Percentiles rank a stretch among this genome's conserved stretches.
Conservation (phyloP, 1,140 invertebrate species). For the Caenorhabditis inopinata region DNA sequence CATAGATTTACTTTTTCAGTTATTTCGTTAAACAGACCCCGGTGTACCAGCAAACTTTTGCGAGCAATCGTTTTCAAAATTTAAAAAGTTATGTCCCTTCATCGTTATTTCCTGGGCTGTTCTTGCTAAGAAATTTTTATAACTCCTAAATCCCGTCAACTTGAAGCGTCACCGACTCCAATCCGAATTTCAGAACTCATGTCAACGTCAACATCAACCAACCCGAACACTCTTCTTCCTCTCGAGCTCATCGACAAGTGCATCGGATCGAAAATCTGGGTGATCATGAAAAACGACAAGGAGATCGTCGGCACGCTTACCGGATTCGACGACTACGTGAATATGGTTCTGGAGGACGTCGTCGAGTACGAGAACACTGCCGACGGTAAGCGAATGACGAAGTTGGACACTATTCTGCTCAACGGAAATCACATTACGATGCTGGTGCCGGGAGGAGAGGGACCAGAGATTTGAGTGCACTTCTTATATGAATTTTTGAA, state of each 20-base stretch:
- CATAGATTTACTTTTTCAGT: no score
- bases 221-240: slow-evolving; percentile 76
- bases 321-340: slow-evolving; percentile 99
- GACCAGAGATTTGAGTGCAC: slow-evolving; percentile 65
- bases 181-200: background rate
- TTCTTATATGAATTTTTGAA: background rate
- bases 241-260: slow-evolving; percentile 99
- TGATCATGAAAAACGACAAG: slow-evolving; percentile 99
- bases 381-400: slow-evolving; percentile 91
- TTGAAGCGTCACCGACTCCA: no score
- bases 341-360: slow-evolving; percentile 72
- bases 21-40: no score
- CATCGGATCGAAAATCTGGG: slow-evolving; percentile 96
- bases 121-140: no score
- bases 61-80: background rate
- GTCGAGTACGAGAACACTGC: slow-evolving; percentile 83
- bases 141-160: no score
- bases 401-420: slow-evolving; percentile 92
- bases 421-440: slow-evolving; percentile 93
- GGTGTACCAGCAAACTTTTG: no score
- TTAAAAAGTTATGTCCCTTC: no score
- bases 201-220: slow-evolving; percentile 67
- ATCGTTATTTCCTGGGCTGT: no score
- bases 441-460: slow-evolving; percentile 70
- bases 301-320: slow-evolving; percentile 95